These are phyloP conservation scores for Orcinus orca DNA, from an alignment of 2,113 vertebrate genomes.

Conservation along the genomic window DNA sequence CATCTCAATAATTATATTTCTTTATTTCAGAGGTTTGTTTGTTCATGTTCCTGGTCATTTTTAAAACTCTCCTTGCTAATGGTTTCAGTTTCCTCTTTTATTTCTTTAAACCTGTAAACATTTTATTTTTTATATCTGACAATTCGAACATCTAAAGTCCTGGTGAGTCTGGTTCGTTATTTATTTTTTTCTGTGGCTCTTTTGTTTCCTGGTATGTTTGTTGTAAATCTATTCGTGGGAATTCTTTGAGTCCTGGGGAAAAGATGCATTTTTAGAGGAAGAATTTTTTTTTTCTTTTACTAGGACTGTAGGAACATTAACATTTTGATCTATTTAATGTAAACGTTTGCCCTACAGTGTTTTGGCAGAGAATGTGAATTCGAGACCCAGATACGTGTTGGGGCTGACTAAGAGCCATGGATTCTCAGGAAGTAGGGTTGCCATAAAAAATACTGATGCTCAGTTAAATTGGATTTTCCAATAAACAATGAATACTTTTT, in stretches of 20 bases:
- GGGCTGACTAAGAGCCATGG: neutral
- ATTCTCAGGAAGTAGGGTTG: neutral
- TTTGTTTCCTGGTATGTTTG: neutral
- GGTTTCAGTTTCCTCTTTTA: neutral
- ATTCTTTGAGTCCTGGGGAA: neutral
- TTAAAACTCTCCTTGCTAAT: neutral
- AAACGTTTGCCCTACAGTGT: neutral
- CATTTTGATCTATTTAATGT: neutral
- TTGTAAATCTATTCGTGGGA: neutral
- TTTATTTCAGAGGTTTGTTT: neutral
- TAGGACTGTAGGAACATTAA: neutral
- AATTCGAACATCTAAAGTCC: neutral
- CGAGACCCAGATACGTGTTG: neutral
- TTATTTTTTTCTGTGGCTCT: neutral
- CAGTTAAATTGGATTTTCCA: neutral
- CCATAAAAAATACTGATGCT: neutral
- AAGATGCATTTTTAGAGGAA: neutral
- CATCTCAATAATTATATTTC: neutral
- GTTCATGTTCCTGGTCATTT: neutral
- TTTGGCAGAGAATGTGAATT: neutral
- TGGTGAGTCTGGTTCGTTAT: neutral
- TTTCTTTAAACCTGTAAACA: neutral
- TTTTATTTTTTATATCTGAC: neutral
- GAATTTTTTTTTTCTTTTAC: neutral
- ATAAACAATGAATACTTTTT: neutral